Conservation (phyloP, 1,140 invertebrate genomes). For the Meloidogyne floridensis region DNA sequence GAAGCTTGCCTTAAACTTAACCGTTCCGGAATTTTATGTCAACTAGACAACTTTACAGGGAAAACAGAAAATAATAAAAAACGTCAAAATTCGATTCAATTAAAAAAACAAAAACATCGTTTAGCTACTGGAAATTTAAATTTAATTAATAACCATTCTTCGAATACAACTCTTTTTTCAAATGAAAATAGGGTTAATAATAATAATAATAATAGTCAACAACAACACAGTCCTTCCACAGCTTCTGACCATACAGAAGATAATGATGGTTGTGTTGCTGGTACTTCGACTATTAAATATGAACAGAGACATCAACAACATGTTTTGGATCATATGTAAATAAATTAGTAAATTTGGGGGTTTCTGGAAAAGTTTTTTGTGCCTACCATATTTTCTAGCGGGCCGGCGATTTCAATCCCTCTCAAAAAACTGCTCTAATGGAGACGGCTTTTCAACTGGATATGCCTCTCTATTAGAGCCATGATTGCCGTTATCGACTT, state of each 20-base stretch:
- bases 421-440: too few relatives aligned
- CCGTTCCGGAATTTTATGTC: conserved; percentile 37
- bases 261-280: neutral
- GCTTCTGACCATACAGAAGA: conserved; percentile 51
- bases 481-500: too few relatives aligned
- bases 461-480: too few relatives aligned
- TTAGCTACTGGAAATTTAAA: neutral
- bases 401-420: too few relatives aligned
- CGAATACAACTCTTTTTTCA: conserved; percentile 10
- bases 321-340: conserved; percentile 33
- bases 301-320: neutral
- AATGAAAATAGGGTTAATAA: conserved; percentile 20
- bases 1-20: conserved; percentile 56
- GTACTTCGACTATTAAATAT: neutral
- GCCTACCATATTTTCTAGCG: too few relatives aligned
- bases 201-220: neutral
- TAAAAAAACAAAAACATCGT: neutral
- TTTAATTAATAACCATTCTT: neutral
- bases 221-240: conserved; percentile 42
- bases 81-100: neutral
- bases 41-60: neutral
- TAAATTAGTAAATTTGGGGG: neutral
- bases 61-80: conserved; percentile 6
- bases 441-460: too few relatives aligned
- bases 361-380: too few relatives aligned